Base-by-base conservation (phyloP, 2,113 vertebrate genomes). In the Cavia aperea region DNA sequence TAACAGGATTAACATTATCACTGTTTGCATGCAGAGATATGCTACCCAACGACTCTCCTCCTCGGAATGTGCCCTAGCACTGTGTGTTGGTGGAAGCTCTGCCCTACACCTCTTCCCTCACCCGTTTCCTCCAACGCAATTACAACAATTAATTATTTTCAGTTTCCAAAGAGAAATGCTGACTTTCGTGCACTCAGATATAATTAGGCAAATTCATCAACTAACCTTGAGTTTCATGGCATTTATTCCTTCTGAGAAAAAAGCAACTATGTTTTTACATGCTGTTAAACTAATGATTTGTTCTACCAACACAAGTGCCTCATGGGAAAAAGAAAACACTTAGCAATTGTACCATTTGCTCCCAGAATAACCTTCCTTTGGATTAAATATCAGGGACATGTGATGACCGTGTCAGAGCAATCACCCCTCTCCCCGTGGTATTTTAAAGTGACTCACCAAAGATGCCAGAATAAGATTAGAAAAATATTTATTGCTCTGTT, bases 401-500 rank as follows among this genome's bases (percentile, higher is more conserved):
- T 85, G 70, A 89, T 5, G 23, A 36, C 90, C 43, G 51, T n/a
- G 84, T 94, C 66, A 70, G 29, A 92, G 62, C 81, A 87, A n/a
- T 85, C 51, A 46, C 60, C 85, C 82, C 94, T 90, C 70, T 92
- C 83, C 56, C 72, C 66, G 86, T 68, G 63, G 13, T 90, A 91
- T 95, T 93, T 93, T 85, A 82, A 87, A 94, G 81, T 81, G 70
- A 96, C 70, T 93, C 91, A 91, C 93, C 95, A 89, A 89, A 95
- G 92, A 95, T 92, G 85, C 56, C 91, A 92, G 84, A 86, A 70
- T 85, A 78, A 95, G 95, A 94, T 93, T 92, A 96, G 88, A 92
- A 95, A 92, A 89, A 81, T 94, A 95, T 81, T 95, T 94, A 95
- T 81, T 70, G 63, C 58, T 91, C 46, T 95, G 73, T 63, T 73